Conservation (phyloP, 2,797 vertebrate genomes). For the Trachurus trachurus region DNA sequence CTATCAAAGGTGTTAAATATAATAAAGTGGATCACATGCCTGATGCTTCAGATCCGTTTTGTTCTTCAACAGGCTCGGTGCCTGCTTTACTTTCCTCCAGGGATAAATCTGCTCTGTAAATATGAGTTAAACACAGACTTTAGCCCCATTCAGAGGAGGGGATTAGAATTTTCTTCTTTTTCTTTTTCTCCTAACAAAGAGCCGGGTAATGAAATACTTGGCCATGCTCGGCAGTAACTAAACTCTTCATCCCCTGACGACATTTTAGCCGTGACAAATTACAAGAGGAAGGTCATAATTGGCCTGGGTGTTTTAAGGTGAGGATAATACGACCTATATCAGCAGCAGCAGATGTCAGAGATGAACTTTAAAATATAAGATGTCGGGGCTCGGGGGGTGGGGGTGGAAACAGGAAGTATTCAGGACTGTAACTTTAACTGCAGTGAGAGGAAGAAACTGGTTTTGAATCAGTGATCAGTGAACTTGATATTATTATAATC, state of each 20-base stretch:
- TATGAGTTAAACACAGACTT: constrained; percentile 39
- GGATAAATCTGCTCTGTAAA: constrained; percentile 32
- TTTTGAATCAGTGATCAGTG: constrained; percentile 19
- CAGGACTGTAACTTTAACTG: background rate
- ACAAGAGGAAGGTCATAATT: constrained; percentile 21
- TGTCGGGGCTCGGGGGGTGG: background rate
- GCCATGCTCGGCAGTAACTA: constrained; percentile 29
- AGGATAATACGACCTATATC: constrained; percentile 8
- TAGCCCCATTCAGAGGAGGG: background rate
- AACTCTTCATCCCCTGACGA: constrained; percentile 26
- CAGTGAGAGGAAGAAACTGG: no score
- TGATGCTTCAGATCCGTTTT: background rate
- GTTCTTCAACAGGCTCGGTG: constrained; percentile 1
- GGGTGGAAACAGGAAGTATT: background rate
- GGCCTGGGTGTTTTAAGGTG: background rate
- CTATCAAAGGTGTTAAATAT: background rate
- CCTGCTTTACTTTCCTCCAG: background rate
- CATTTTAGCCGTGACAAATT: constrained; percentile 29
- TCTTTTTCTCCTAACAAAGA: background rate
- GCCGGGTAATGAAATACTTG: constrained; percentile 50
- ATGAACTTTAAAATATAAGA: background rate
- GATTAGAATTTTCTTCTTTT: constrained; percentile 18
- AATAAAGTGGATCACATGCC: constrained; percentile 1
- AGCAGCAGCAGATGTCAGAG: background rate
- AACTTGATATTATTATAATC: constrained; percentile 35